These are phyloP conservation scores for Cepphus grylle DNA, from an alignment of 2,113 vertebrate species.

Conservation along the genomic window DNA sequence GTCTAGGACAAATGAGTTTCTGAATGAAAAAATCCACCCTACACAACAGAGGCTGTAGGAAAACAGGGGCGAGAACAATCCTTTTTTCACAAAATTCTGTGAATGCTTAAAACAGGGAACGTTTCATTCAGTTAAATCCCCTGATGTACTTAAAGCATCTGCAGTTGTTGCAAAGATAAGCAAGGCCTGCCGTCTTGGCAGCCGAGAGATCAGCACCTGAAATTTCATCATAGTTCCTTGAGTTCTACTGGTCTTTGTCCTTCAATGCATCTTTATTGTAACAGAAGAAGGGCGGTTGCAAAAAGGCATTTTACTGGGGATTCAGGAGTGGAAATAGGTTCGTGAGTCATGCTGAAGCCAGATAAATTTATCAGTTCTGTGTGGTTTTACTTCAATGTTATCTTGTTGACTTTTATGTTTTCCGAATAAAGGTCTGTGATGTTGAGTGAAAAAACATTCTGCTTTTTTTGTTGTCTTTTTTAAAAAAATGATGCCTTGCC, in stretches of 20 bases:
- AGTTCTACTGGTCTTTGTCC: neutral
- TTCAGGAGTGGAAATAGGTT: neutral
- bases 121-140: neutral
- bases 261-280: neutral
- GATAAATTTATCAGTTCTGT: neutral
- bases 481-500: neutral
- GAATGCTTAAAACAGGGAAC: neutral
- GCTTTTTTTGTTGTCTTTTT: neutral
- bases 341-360: neutral
- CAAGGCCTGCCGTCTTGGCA: neutral
- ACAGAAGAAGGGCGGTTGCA: neutral
- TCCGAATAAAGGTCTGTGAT: neutral
- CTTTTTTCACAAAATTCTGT: neutral
- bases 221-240: neutral
- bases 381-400: slow-evolving; percentile 1
- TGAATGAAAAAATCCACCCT: neutral
- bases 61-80: neutral
- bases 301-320: neutral
- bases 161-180: neutral
- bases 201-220: neutral
- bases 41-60: neutral
- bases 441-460: neutral
- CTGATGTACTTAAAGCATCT: neutral
- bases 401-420: slow-evolving; percentile 19
- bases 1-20: neutral